Conservation (phyloP, 2,113 vertebrate species). For the Manacus vitellinus region DNA sequence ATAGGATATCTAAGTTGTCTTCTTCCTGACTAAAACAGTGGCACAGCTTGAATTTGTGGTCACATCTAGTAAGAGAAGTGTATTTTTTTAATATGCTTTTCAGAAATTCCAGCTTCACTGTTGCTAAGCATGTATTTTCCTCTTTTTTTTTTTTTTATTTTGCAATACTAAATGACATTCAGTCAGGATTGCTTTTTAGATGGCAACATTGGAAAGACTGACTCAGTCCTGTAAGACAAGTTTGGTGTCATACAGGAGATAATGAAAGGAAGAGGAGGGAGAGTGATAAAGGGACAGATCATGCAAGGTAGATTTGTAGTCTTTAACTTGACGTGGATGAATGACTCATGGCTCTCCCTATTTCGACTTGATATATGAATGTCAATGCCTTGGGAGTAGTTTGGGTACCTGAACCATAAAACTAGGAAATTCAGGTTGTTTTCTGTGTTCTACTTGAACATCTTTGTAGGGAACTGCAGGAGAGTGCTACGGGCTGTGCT, state of each 20-base stretch:
- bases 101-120: neutral
- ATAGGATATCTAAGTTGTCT: neutral
- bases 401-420: neutral
- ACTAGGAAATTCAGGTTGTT: neutral
- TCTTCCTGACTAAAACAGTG: neutral
- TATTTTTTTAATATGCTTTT: neutral
- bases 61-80: neutral
- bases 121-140: neutral
- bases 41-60: neutral
- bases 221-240: neutral
- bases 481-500: neutral
- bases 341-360: neutral
- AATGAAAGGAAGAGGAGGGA: neutral
- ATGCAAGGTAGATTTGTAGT: slow-evolving; percentile 2
- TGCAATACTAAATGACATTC: neutral
- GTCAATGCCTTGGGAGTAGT: neutral
- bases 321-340: neutral
- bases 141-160: neutral
- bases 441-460: neutral
- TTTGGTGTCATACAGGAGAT: neutral
- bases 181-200: neutral
- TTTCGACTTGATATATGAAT: slow-evolving; percentile 21
- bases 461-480: neutral
- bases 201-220: neutral
- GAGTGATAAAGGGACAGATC: neutral